Base-by-base conservation (phyloP, 1,140 invertebrate genomes). In the Macrobrachium nipponense region DNA sequence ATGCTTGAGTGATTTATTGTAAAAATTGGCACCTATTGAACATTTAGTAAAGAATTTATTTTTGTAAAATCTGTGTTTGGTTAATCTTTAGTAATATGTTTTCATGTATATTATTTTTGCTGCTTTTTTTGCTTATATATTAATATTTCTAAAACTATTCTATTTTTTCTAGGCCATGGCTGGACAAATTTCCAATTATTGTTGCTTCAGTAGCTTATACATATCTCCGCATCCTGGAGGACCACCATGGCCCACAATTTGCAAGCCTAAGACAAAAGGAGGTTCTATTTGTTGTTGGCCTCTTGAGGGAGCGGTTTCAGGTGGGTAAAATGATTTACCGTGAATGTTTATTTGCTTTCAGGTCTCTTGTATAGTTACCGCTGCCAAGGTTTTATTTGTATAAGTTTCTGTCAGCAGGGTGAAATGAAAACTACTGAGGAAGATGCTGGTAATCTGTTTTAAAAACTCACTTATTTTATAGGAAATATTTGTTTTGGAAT, bases 201-300 rank as follows among this genome's bases (percentile, higher is more conserved):
- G 93, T 98, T 85, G 95, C 97, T 84, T 96, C 96, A 86, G 95
- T 97, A 84, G 96, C 98, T 75, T 99, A 98, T 91, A 98, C 97
- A 73, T 99, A 97, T 92, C 93, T 99, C 89, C 94, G 98, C 89
- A 93, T 99, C 89, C 96, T 99, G 89, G 97, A 98, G 91, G 98
- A 99, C 92, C 98, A 99, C 91, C 94, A 94, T 90, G 94, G 94
- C 89, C 94, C 94, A 80, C 93, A 94, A 90, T 92, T 97, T 83
- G 91, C 93, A 75, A 91, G 92, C 82, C 92, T 99, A 68, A 93
- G 97, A 88, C 96, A 98, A 91, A 98, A 97, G 91, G 98, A 99
- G 94, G 96, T 98, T 14, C 95, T 94, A 89, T 98, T 99, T 93
- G 95, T 97, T 86, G 94, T 97, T 79, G 93, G 94, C 66, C 92